Percentiles rank a stretch among this genome's conserved stretches.
phyloP scores from a whole-genome alignment of 2,888 invertebrate genomes.

The Drosophila buzzatii region DNA sequence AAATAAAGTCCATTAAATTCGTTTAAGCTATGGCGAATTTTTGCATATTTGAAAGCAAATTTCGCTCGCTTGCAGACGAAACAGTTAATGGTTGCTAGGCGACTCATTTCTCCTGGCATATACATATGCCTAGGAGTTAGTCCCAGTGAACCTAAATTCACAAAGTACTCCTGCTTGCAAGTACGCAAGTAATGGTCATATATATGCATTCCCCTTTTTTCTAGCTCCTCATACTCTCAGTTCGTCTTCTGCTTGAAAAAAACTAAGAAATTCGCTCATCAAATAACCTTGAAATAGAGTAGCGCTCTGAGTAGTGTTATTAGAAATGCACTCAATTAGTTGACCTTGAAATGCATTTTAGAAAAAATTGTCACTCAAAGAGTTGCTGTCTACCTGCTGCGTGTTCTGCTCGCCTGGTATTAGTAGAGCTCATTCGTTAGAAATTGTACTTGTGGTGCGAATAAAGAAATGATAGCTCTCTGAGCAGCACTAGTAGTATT shows the following conservation, averaged over 20 bases:
- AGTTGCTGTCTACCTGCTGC: neutral
- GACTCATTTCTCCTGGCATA: neutral
- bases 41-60: neutral
- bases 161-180: neutral
- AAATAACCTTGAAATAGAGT: neutral
- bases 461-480: too few relatives aligned
- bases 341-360: neutral
- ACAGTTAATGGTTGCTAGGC: neutral
- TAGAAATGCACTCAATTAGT: neutral
- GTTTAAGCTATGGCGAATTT: neutral
- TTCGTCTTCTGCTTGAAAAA: neutral
- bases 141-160: neutral
- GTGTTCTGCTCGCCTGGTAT: neutral
- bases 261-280: neutral
- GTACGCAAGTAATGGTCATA: constrained; percentile 7
- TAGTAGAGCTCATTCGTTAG: neutral
- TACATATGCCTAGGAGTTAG: neutral
- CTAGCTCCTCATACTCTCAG: neutral
- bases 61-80: neutral
- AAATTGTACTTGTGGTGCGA: neutral
- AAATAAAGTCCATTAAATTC: neutral
- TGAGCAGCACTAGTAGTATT: too few relatives aligned
- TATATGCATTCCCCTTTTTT: neutral
- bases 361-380: neutral
- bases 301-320: neutral